phyloP scores from a whole-genome alignment of 1,140 invertebrate species.

The Planococcus citri region DNA sequence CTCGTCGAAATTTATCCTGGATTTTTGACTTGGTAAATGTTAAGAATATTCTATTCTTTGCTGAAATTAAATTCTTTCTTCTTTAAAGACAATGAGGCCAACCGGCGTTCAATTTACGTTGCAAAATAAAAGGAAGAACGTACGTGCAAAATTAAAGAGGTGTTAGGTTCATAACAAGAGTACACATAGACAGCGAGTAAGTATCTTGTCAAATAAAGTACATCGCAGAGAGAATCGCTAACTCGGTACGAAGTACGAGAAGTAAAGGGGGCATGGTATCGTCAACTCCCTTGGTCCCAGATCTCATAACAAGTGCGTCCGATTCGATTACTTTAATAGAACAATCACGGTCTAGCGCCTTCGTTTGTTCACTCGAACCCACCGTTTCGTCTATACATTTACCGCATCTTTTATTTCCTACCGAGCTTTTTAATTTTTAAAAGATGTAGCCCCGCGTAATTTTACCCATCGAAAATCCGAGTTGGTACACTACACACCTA shows the following conservation, averaged over 20 bases:
- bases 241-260: not conserved
- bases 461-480: not conserved
- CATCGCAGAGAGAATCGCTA: not conserved
- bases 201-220: not conserved
- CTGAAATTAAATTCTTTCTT: not conserved
- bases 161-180: slow-evolving; percentile 1
- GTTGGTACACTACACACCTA: too few species aligned
- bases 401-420: not conserved
- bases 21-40: too few species aligned
- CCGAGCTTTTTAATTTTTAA: not conserved
- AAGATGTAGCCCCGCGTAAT: not conserved
- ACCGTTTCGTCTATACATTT: not conserved
- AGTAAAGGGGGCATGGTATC: not conserved
- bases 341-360: slow-evolving; percentile 17
- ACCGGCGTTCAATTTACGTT: not conserved
- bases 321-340: slow-evolving; percentile 20
- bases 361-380: slow-evolving; percentile 13
- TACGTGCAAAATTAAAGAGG: slow-evolving; percentile 6
- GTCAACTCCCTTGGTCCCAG: slow-evolving; percentile 14
- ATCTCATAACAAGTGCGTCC: slow-evolving; percentile 20
- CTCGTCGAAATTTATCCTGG: too few species aligned
- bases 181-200: not conserved
- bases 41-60: too few species aligned
- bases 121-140: not conserved
- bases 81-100: not conserved